Percentiles rank a stretch among this genome's conserved stretches.
These are phyloP conservation scores for Tuberolachnus salignus DNA, from an alignment of 2,888 invertebrate species.

Conservation along the genomic window DNA sequence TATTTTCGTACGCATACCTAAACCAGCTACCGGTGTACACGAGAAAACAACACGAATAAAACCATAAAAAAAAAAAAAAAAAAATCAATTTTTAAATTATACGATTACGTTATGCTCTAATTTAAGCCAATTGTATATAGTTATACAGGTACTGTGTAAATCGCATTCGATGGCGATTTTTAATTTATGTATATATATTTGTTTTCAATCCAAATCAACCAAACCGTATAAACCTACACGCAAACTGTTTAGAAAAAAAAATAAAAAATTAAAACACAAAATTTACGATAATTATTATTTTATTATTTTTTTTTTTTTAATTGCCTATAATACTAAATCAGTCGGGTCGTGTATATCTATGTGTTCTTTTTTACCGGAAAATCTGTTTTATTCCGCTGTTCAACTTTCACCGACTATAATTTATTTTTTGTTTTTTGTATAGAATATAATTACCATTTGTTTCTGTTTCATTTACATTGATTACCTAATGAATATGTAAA, in stretches of 20 bases:
- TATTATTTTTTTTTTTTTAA: no score
- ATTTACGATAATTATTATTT: neutral
- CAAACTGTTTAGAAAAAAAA: no score
- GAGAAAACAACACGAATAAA: neutral
- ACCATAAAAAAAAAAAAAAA: no score
- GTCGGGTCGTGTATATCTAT: neutral
- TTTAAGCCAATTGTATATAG: no score
- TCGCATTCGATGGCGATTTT: neutral
- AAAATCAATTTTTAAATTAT: no score
- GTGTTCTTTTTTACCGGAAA: neutral
- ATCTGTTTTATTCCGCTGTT: constrained; percentile 13
- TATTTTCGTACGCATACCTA: neutral
- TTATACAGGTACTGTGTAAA: no score
- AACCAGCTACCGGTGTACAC: neutral
- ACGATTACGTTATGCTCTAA: no score
- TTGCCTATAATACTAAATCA: neutral
- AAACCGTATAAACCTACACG: neutral
- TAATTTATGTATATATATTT: neutral
- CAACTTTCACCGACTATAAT: constrained; percentile 9
- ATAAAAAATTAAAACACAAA: neutral
- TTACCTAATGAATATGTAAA: constrained; percentile 38
- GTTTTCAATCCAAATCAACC: no score
- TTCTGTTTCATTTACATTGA: constrained; percentile 31
- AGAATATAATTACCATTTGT: constrained; percentile 51
- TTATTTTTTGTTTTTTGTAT: no score